Base-by-base conservation (phyloP, 2,888 invertebrate species). In the Agonopterix arenella region DNA sequence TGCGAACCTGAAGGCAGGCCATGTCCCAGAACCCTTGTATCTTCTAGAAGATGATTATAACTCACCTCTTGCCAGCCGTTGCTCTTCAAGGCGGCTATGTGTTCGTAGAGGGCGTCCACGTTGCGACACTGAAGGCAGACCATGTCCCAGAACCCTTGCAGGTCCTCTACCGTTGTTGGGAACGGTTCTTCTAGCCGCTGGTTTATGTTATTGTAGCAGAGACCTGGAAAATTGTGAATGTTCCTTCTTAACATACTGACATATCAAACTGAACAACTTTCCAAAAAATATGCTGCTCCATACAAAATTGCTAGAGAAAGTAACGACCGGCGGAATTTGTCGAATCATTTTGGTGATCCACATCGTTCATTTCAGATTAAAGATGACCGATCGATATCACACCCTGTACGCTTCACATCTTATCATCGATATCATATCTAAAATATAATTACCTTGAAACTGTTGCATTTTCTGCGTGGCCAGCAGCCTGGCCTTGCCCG, bases 131-230 rank as follows among this genome's bases (percentile, higher is more conserved):
- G 98, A 46, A 98, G 90, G 76, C 94, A 93, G 36, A 98, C 97
- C 97, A 98, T 97, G 80, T 98, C 98, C 98, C 98, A 98, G 89
- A 98, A 98, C 0, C 98, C 98, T 66, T 96, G 96, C 56, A 98
- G 89, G 80, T 98, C 98, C 64, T 95, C 94, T 58, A 93, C 89
- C 1, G 97, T 97, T 8, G 98, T 98, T 8, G 95, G 96, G 81
- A 96, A 97, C 55, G 93, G 94, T 70, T 97, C 97, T 56, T 93
- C 94, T 18, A 91, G 90, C 4, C 91, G 84, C 68, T 93, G 92
- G 73, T 92, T 93, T 40, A 92, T 81, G 66, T 92, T 91, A 68
- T 92, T 92, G 79, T 92, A 90, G 74, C 92, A 92, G 51, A 92
- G 83, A 63, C 92, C 94, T 94, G 80, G 46, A 80, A 73, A 11